Conservation (phyloP, 2,797 vertebrate genomes). For the Enteromius fasciolatus region DNA sequence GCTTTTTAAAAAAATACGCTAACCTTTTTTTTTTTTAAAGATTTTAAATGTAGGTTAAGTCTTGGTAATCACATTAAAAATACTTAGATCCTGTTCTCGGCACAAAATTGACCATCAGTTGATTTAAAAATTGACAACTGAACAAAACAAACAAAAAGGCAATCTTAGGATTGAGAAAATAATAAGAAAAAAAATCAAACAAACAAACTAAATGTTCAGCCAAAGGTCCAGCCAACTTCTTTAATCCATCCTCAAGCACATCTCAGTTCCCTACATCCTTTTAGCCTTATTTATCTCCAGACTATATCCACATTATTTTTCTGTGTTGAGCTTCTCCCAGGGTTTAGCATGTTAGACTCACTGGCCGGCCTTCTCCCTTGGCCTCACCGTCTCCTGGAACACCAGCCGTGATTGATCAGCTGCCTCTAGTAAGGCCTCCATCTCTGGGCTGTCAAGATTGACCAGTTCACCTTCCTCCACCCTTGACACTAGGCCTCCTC, state of each 20-base stretch:
- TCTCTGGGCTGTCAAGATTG: slow-evolving; percentile 72
- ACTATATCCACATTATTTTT: slow-evolving; percentile 28
- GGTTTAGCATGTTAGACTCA: slow-evolving; percentile 19
- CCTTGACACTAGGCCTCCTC: slow-evolving; percentile 67
- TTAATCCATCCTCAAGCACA: slow-evolving; percentile 26
- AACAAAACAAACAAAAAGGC: slow-evolving; percentile 5
- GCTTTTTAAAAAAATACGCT: background rate
- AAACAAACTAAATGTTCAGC: slow-evolving; percentile 32
- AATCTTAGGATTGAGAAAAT: slow-evolving; percentile 7
- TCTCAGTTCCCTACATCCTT: slow-evolving; percentile 28
- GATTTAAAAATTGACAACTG: slow-evolving; percentile 8
- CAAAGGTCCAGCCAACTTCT: slow-evolving; percentile 25
- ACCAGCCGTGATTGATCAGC: slow-evolving; percentile 88
- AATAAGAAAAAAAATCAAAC: slow-evolving; percentile 16
- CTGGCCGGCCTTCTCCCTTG: slow-evolving; percentile 65
- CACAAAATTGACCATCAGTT: background rate
- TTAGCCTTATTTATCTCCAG: slow-evolving; percentile 31
- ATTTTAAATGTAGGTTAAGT: background rate
- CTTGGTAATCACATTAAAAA: background rate
- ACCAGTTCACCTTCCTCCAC: slow-evolving; percentile 77
- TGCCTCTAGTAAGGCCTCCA: slow-evolving; percentile 86
- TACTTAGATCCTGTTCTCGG: background rate
- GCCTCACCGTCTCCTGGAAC: slow-evolving; percentile 81
- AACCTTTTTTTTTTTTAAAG: background rate
- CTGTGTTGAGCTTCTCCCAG: slow-evolving; percentile 22